phyloP scores from a whole-genome alignment of 2,888 invertebrate genomes.

The Drosophila histrio region DNA sequence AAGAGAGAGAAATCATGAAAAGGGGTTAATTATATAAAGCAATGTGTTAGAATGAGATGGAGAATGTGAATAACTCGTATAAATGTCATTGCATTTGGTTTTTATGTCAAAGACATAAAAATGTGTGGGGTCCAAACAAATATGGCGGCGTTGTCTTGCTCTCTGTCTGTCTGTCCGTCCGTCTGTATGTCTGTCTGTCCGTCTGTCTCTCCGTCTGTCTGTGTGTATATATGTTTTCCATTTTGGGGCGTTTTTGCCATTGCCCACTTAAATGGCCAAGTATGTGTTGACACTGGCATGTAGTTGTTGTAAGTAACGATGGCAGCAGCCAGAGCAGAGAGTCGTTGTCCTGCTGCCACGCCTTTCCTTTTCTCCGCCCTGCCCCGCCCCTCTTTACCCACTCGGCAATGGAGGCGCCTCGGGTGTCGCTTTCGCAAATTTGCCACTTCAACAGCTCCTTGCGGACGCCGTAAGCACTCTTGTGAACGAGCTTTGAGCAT shows the following conservation, averaged over 20 bases:
- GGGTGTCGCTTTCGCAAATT: conserved; percentile 83
- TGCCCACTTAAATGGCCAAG: conserved; percentile 80
- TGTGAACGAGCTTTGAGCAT: conserved; percentile 83
- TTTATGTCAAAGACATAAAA: conserved; percentile 74
- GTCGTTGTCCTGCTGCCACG: conserved; percentile 58
- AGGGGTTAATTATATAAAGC: conserved; percentile 67
- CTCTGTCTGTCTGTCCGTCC: conserved; percentile 1
- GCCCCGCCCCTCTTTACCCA: neutral
- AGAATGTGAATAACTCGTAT: conserved; percentile 4
- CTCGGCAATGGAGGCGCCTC: conserved; percentile 41
- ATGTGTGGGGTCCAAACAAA: conserved; percentile 59
- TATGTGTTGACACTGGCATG: conserved; percentile 84
- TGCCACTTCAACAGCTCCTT: conserved; percentile 84
- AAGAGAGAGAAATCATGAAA: conserved; percentile 45
- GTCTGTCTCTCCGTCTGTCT: conserved; percentile 1
- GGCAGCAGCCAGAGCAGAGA: conserved; percentile 45
- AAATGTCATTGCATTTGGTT: conserved; percentile 66
- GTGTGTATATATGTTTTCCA: conserved; percentile 25
- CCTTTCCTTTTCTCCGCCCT: conserved; percentile 3
- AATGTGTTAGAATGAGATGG: conserved; percentile 16
- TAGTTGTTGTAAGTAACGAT: conserved; percentile 84
- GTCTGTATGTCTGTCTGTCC: neutral
- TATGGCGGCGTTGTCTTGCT: conserved; percentile 67
- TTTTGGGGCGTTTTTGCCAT: conserved; percentile 41
- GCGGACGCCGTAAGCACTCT: conserved; percentile 83